These are phyloP conservation scores for Eupsittula cactorum DNA, from an alignment of 2,113 vertebrate genomes.

Conservation along the genomic window DNA sequence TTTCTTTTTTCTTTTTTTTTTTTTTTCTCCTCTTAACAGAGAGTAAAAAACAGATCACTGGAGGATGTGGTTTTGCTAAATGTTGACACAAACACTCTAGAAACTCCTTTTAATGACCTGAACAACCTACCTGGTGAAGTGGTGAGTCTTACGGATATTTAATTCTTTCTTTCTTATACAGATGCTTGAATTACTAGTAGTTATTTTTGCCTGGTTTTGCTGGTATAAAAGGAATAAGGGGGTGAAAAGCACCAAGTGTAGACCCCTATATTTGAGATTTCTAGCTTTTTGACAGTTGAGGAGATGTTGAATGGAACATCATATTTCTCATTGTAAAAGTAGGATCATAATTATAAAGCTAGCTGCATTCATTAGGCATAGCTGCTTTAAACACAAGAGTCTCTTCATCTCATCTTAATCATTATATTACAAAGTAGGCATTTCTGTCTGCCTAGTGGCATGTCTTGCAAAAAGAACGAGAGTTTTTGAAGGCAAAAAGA, in stretches of 20 bases:
- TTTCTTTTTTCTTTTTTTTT: conserved; percentile 32
- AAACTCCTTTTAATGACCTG: conserved; percentile 93
- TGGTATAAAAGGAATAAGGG: conserved; percentile 26
- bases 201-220: conserved; percentile 24
- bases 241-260: conserved; percentile 24
- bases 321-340: conserved; percentile 67
- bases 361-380: conserved; percentile 81
- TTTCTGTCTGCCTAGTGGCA: conserved; percentile 94
- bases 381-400: conserved; percentile 72
- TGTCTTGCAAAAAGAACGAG: conserved; percentile 87
- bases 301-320: conserved; percentile 65
- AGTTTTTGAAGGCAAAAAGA: conserved; percentile 84
- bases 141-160: conserved; percentile 79
- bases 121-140: conserved; percentile 91
- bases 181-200: not conserved
- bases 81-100: conserved; percentile 94
- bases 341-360: conserved; percentile 78
- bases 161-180: not conserved
- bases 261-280: conserved; percentile 47
- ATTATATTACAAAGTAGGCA: conserved; percentile 94
- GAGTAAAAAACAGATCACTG: conserved; percentile 88
- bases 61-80: conserved; percentile 96
- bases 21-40: conserved; percentile 69
- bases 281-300: conserved; percentile 68
- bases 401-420: conserved; percentile 96